Conservation (phyloP, 2,113 vertebrate species). For the Paratilapia polleni region DNA sequence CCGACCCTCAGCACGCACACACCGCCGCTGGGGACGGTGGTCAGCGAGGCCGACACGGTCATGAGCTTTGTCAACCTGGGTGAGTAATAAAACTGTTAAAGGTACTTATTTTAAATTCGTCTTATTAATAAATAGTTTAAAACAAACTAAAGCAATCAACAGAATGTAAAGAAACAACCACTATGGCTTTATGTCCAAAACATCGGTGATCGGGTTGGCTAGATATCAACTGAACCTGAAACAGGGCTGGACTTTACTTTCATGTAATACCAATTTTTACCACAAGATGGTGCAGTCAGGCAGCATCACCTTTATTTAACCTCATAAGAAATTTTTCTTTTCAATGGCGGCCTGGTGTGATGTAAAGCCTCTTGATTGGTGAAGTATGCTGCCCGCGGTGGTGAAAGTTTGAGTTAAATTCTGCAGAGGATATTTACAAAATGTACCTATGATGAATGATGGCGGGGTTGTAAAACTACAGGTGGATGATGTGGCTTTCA, state of each 20-base stretch:
- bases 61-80: constrained; percentile 97
- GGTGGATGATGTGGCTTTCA: neutral
- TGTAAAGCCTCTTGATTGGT: fast-evolving
- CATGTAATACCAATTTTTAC: neutral
- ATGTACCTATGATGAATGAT: neutral
- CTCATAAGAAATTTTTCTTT: too few relatives aligned
- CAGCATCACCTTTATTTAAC: fast-evolving
- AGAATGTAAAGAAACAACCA: too few relatives aligned
- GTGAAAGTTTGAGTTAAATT: fast-evolving
- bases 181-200: neutral
- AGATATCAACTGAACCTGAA: neutral
- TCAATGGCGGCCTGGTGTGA: neutral
- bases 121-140: too few relatives aligned
- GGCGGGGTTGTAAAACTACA: fast-evolving
- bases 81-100: constrained; percentile 75
- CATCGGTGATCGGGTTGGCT: neutral
- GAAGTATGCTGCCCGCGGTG: neutral
- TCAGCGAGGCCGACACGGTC: constrained; percentile 91
- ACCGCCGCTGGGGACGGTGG: constrained; percentile 81
- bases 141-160: neutral
- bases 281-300: neutral
- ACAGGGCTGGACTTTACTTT: fast-evolving
- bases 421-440: neutral
- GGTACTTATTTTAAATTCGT: fast-evolving
- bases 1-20: constrained; percentile 85